Conservation (phyloP, 2,113 vertebrate species). For the Mesitornis unicolor region DNA sequence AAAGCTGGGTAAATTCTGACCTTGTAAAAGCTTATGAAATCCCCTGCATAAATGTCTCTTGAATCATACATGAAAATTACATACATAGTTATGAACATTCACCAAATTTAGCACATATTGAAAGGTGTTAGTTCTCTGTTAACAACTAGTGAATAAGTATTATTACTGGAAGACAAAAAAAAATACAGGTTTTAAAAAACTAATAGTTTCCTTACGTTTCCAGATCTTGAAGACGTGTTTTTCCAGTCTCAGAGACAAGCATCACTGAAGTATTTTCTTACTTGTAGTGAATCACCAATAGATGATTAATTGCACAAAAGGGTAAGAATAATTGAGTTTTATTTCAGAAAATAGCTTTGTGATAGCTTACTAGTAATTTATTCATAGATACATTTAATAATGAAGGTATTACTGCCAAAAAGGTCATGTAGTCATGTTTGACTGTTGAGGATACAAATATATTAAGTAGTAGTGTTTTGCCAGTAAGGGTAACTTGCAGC, state of each 20-base stretch:
- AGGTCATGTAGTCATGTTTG: neutral
- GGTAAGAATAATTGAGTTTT: constrained; percentile 2
- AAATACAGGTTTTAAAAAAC: neutral
- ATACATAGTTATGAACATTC: neutral
- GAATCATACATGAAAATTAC: neutral
- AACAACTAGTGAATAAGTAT: neutral
- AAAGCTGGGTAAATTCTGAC: neutral
- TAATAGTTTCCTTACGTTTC: neutral
- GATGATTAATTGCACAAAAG: constrained; percentile 35
- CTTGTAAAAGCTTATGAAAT: neutral
- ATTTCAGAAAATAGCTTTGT: constrained; percentile 19
- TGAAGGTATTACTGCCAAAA: neutral
- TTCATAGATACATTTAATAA: neutral
- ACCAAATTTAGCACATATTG: neutral
- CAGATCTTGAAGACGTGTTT: neutral
- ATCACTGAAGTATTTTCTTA: neutral
- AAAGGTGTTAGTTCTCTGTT: neutral
- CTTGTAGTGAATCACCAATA: neutral
- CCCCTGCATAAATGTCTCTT: neutral
- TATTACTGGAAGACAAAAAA: neutral
- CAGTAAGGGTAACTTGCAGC: constrained; percentile 27
- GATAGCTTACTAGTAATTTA: constrained; percentile 45
- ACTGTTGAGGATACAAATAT: constrained; percentile 5
- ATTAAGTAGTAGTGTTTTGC: neutral
- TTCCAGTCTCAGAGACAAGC: neutral